phyloP scores from a whole-genome alignment of 2,797 vertebrate species.

The Halcyon chelicuti region DNA sequence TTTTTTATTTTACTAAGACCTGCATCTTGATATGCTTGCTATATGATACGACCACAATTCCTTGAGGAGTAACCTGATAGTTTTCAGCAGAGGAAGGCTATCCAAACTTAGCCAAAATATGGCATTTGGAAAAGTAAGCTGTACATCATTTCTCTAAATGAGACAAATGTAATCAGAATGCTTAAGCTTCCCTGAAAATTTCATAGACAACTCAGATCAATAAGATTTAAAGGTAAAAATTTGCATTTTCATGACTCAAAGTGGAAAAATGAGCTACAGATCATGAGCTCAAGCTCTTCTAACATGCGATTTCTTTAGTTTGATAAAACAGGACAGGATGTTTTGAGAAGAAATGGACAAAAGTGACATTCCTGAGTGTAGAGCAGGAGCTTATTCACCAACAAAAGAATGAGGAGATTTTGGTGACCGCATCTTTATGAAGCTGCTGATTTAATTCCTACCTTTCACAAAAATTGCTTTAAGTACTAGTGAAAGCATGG shows the following conservation, averaged over 20 bases:
- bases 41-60: neutral
- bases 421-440: neutral
- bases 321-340: neutral
- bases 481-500: neutral
- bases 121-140: neutral
- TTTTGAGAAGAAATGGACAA: neutral
- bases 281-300: neutral
- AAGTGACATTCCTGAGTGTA: neutral
- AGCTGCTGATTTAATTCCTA: neutral
- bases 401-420: neutral
- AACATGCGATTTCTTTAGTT: constrained; percentile 4
- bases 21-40: neutral
- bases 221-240: constrained; percentile 31
- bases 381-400: neutral
- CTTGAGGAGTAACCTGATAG: neutral
- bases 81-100: neutral
- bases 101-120: neutral
- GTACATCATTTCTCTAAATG: neutral
- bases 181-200: neutral
- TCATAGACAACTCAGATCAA: constrained; percentile 12
- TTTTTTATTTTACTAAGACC: neutral
- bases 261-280: neutral
- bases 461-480: neutral
- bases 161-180: neutral
- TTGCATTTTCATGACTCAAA: neutral